Percentiles rank a stretch among this genome's conserved stretches.
phyloP scores from a whole-genome alignment of 2,888 invertebrate species.

The Lumbricus terrestris region DNA sequence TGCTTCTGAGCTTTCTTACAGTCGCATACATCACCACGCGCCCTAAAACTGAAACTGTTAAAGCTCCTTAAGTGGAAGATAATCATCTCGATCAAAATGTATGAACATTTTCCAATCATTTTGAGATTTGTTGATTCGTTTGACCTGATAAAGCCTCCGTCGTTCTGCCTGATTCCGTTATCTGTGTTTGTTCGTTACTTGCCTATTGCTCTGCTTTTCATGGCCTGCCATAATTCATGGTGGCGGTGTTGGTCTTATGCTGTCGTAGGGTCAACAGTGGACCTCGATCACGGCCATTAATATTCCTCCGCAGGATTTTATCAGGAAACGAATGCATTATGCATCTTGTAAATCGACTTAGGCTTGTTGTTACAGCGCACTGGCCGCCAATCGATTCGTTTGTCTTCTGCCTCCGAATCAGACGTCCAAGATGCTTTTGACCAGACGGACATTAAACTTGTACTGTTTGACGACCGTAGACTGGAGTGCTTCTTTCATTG shows the following conservation, averaged over 20 bases:
- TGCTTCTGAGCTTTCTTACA: neutral
- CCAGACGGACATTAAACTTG: neutral
- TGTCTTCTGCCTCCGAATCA: neutral
- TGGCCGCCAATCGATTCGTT: neutral
- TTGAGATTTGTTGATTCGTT: neutral
- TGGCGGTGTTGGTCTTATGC: neutral
- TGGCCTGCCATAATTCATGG: slow-evolving; percentile 3
- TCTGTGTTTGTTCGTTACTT: neutral
- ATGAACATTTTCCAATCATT: neutral
- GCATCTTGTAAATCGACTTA: neutral
- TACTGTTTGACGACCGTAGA: neutral
- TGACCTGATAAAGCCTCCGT: neutral
- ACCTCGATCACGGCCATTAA: neutral
- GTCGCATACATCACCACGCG: neutral
- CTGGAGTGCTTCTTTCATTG: neutral
- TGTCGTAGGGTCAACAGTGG: neutral
- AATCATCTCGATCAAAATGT: neutral
- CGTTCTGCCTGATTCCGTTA: neutral
- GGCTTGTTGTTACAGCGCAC: neutral
- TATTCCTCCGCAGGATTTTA: neutral
- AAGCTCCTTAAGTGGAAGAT: neutral
- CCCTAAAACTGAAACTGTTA: neutral
- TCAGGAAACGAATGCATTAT: neutral
- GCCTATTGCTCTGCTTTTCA: neutral
- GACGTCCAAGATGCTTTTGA: neutral